A percentile compares a stretch with the other conserved stretches of the same genome.
Evolutionary conservation across 2,113 vertebrate species (phyloP).

Genomic region (Alosa alosa): DNA sequence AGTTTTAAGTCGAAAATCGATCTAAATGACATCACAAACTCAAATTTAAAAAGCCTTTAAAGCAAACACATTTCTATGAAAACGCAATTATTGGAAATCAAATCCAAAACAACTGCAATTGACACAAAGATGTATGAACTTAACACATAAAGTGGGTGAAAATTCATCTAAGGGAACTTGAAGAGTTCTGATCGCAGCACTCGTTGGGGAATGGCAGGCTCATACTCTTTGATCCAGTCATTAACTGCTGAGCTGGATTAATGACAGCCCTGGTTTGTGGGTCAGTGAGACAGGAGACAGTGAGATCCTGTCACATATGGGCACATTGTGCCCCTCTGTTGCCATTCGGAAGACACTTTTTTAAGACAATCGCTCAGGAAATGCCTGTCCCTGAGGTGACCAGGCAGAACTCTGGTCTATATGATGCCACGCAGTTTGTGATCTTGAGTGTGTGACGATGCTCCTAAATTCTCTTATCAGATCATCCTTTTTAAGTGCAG

Average conservation of each 20-base stretch:
- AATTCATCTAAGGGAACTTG: background rate
- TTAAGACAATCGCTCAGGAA: background rate
- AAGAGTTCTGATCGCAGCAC: conserved; percentile 1
- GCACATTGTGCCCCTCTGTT: background rate
- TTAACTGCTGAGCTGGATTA: conserved; percentile 64
- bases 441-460: too few species aligned
- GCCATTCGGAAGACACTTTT: background rate
- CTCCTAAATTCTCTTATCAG: too few species aligned
- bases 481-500: too few species aligned
- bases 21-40: too few species aligned
- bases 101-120: background rate
- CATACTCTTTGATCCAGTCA: conserved; percentile 61
- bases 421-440: background rate
- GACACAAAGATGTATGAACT: too few species aligned
- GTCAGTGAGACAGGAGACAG: conserved; percentile 48
- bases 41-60: background rate
- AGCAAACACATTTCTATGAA: background rate
- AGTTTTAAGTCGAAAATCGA: too few species aligned
- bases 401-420: background rate
- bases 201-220: conserved; percentile 51
- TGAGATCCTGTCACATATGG: background rate
- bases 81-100: background rate
- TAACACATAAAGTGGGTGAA: background rate
- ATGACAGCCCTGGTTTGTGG: conserved; percentile 52
- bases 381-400: background rate